Base-by-base conservation (phyloP, 2,888 invertebrate species). In the Lacanobia wlatinum region DNA sequence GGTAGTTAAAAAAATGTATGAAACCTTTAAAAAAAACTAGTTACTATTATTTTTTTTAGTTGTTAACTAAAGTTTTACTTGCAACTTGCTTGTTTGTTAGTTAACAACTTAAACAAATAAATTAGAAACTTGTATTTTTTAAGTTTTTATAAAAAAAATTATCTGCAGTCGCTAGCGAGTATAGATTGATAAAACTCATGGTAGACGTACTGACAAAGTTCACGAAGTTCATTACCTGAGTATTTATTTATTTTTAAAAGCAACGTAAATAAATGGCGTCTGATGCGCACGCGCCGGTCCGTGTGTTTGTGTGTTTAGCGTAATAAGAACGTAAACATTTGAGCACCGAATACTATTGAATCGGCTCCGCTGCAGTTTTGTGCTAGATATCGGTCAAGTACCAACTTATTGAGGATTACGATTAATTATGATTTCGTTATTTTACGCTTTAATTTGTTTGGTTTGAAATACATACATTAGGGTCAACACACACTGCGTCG, bases 241-340 rank as follows among this genome's bases (percentile, higher is more conserved):
- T 40, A 58, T 38, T 50, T 70, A 58, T 61, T 68, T 58, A 14
- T 70, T 50, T 63, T 48, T 60, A 34, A 59, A 59, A 16, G 34
- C 46, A 52, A 59, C 38, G 28, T 73, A 56, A 72, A 78, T 59
- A 48, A 56, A 23, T 28, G 18, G 21, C 53, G 18, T 53, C 0
- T 50, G 56, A 58, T 53, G 79, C 55, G 55, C 79, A 65, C 62
- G 52, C 78, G 60, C 52, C n/a, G 21, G 12, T 43, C 10, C 21
- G n/a, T 7, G 18, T 48, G 67, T 60, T 69, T 78, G 52, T 66
- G n/a, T 52, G 52, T 52, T 56, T 14, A 65, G 28, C 46, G 60
- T 55, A 80, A 64, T 55, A 53, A 46, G 21, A 73, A 68, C 52
- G 69, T 82, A 78, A 78, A 81, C 68, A 82, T 76, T 65, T 61